These are phyloP conservation scores for Sycophila sp. DNA, from an alignment of 1,140 invertebrate genomes.

Conservation along the genomic window DNA sequence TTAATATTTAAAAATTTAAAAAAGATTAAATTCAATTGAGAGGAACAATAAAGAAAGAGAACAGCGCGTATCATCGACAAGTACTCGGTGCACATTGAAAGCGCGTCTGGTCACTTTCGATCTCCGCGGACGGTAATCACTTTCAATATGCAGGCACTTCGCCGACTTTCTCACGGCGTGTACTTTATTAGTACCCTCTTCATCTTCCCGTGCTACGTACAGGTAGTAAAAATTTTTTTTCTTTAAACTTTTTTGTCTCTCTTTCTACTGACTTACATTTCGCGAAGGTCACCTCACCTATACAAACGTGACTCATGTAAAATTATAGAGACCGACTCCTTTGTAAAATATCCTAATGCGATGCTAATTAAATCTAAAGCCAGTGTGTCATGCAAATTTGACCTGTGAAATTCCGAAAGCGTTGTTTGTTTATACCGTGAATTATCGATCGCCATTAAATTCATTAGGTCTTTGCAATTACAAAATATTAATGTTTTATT, in stretches of 20 bases:
- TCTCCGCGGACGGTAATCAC: conserved; percentile 7
- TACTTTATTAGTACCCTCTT: background rate
- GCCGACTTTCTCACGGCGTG: conserved; percentile 3
- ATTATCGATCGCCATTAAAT: too few relatives aligned
- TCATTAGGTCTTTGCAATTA: too few relatives aligned
- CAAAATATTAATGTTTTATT: too few relatives aligned
- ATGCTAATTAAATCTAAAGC: conserved; percentile 8
- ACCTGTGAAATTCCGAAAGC: background rate
- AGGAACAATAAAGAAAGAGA: too few relatives aligned
- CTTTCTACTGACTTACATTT: too few relatives aligned
- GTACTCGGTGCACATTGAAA: background rate
- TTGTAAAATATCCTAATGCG: background rate
- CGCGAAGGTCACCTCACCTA: background rate
- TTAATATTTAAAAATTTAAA: too few relatives aligned
- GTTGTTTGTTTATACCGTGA: too few relatives aligned
- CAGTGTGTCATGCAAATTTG: background rate
- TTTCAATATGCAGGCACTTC: conserved; percentile 17
- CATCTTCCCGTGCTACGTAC: background rate
- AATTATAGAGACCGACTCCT: background rate
- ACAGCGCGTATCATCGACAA: background rate
- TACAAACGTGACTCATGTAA: background rate
- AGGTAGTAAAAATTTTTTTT: background rate
- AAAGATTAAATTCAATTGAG: too few relatives aligned
- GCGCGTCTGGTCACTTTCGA: conserved; percentile 18
- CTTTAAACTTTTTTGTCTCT: too few relatives aligned